Percentiles rank a stretch among this genome's conserved stretches.
phyloP scores from a whole-genome alignment of 2,797 vertebrate genomes.

The Crypturellus tataupa region DNA sequence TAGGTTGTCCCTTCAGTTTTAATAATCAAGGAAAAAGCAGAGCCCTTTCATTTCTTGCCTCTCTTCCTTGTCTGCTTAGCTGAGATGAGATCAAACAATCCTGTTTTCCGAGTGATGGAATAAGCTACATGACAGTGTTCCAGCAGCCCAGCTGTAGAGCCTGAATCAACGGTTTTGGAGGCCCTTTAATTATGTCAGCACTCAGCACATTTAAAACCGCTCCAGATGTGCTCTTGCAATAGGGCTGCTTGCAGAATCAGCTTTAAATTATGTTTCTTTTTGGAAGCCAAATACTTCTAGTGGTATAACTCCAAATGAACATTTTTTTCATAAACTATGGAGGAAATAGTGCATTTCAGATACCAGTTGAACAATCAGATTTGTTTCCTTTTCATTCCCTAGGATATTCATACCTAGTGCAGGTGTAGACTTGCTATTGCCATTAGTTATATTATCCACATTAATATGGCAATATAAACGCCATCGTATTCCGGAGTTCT shows the following conservation, averaged over 20 bases:
- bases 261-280: constrained; percentile 22
- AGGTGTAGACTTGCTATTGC: not conserved
- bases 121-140: not conserved
- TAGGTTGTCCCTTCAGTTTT: not conserved
- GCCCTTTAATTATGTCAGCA: constrained; percentile 5
- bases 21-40: not conserved
- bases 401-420: fast-evolving
- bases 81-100: constrained; percentile 5
- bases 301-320: not conserved
- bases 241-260: constrained; percentile 38
- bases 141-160: constrained; percentile 24
- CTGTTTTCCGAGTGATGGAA: not conserved
- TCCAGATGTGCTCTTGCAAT: constrained; percentile 40
- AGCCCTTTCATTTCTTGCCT: not conserved
- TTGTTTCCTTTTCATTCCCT: not conserved
- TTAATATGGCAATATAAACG: not conserved
- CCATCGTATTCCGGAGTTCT: not conserved
- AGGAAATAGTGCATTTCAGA: not conserved
- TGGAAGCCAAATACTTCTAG: not conserved
- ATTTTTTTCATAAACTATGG: not conserved
- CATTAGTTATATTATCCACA: not conserved
- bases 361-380: not conserved
- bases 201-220: constrained; percentile 46
- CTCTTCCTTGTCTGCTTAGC: not conserved
- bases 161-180: constrained; percentile 19